Percentiles rank a stretch among this genome's conserved stretches.
Conservation (phyloP, 2,113 vertebrate genomes). For the Psilopogon haemacephalus region DNA sequence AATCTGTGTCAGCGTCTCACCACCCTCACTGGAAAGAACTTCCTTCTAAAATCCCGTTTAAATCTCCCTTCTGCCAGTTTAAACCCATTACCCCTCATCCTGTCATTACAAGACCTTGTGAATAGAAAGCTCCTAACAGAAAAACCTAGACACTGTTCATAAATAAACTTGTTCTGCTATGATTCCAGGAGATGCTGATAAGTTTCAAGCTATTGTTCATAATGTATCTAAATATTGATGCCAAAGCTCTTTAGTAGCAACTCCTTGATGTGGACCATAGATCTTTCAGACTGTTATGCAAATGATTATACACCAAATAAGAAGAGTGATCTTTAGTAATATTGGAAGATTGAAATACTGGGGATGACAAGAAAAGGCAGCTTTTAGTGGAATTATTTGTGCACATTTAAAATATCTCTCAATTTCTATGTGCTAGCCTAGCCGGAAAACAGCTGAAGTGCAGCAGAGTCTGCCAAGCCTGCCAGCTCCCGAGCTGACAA, state of each 20-base stretch:
- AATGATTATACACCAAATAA: background rate
- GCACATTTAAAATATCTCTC: background rate
- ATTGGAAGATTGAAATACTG: background rate
- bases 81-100: no score
- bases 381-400: conserved; percentile 13
- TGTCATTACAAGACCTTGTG: no score
- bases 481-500: background rate
- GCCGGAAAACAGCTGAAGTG: background rate
- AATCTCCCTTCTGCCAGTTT: no score
- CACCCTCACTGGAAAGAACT: no score
- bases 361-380: background rate
- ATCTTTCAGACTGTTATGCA: background rate
- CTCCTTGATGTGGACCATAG: background rate
- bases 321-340: background rate
- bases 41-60: no score
- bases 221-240: background rate
- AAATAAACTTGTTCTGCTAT: background rate
- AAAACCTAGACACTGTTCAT: background rate
- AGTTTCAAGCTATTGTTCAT: background rate
- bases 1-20: no score
- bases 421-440: background rate
- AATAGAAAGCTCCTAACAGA: background rate
- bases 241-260: background rate
- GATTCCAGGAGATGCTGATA: background rate
- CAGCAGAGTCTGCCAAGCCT: background rate